These are phyloP conservation scores for Parnassius mnemosyne DNA, from an alignment of 2,888 invertebrate genomes.

Conservation along the genomic window DNA sequence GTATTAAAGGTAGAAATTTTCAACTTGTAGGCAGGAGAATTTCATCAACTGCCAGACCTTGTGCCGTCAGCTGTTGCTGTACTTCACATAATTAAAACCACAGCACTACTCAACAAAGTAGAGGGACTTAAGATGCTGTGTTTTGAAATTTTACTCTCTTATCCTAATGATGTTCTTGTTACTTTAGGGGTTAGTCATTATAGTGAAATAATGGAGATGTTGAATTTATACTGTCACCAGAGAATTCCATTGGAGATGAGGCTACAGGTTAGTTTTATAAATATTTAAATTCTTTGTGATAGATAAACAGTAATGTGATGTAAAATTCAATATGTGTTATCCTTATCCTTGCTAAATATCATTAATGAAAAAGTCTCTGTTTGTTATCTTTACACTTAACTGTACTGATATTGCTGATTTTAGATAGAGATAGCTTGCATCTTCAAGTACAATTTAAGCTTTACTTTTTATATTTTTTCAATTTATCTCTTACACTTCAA, in stretches of 20 bases:
- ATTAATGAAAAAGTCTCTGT: no score
- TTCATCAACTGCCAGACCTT: conserved; percentile 38
- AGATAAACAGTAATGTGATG: no score
- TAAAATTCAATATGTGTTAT: no score
- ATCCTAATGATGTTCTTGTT: conserved; percentile 46
- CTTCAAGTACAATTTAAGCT: no score
- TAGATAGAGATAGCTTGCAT: no score
- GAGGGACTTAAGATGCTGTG: conserved; percentile 44
- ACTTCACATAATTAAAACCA: conserved; percentile 45
- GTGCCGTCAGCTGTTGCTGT: conserved; percentile 48
- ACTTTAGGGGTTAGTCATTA: conserved; percentile 37
- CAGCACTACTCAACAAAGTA: conserved; percentile 38
- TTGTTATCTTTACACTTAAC: no score
- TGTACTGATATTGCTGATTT: no score
- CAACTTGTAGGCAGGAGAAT: conserved; percentile 36
- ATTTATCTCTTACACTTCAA: no score
- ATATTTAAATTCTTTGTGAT: no score
- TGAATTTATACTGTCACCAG: conserved; percentile 42
- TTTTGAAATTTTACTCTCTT: conserved; percentile 50
- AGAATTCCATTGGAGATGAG: conserved; percentile 35
- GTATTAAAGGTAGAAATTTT: not conserved
- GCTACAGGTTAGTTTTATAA: conserved; percentile 41
- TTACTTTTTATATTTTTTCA: no score
- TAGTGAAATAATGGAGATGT: conserved; percentile 43
- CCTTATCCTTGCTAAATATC: no score